phyloP scores from a whole-genome alignment of 2,888 invertebrate genomes.

The Machimus rusticus region DNA sequence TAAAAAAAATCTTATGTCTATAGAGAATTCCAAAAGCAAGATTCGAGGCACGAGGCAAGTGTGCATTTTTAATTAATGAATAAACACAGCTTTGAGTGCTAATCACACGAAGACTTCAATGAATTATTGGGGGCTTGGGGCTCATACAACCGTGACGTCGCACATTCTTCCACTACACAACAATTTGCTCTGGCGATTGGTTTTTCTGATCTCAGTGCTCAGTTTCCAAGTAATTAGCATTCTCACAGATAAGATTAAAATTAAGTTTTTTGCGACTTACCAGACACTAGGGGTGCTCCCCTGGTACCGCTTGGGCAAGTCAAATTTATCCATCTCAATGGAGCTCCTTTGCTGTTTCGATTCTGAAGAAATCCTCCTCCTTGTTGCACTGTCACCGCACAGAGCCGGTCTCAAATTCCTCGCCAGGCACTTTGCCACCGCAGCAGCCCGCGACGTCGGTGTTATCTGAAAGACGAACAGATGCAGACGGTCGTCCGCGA shows the following conservation, averaged over 20 bases:
- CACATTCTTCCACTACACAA: neutral
- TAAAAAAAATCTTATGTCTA: neutral
- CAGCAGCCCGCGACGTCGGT: neutral
- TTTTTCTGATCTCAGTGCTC: neutral
- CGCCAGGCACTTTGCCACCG: neutral
- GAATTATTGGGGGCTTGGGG: neutral
- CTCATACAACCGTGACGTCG: neutral
- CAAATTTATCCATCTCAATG: conserved; percentile 59
- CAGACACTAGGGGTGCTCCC: conserved; percentile 62
- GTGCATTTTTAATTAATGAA: neutral
- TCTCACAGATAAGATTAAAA: neutral
- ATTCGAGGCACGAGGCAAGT: neutral
- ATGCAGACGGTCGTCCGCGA: neutral
- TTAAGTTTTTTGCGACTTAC: conserved; percentile 48
- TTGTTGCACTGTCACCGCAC: neutral
- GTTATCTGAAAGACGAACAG: neutral
- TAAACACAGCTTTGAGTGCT: neutral
- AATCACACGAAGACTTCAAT: neutral
- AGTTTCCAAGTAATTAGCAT: neutral
- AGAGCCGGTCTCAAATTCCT: neutral
- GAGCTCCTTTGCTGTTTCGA: neutral
- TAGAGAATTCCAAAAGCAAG: neutral
- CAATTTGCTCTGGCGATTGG: neutral
- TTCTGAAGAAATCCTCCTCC: neutral
- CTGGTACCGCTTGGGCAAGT: conserved; percentile 59